Base-by-base conservation (phyloP, 1,140 invertebrate genomes). In the Papilio helenus region DNA sequence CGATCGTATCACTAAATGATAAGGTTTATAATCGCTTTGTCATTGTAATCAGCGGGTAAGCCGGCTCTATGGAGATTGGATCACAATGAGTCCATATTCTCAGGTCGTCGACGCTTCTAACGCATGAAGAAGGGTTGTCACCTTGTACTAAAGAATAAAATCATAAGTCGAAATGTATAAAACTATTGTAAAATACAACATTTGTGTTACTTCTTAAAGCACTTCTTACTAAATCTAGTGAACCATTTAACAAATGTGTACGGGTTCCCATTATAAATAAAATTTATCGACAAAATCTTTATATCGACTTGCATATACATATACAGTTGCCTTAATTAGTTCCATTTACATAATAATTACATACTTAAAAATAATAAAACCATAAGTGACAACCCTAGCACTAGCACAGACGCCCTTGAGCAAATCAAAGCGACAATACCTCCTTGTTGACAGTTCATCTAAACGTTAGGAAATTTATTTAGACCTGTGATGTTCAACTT, bases 21-120 rank as follows among this genome's bases (percentile, higher is more conserved):
- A 68, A 68, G 61, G 61, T 29, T 14, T 68, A 68, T 16, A 68
- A 29, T 68, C 12, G 26, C 26, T 68, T 68, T 29, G 72, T n/a
- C 16, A 46, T 51, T 29, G 18, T 68, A 68, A 68, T 68, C 26
- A 29, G 2, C 23, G 58, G 23, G 61, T 68, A 61, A 61, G 58
- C 58, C 10, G 1, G 58, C 58, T 61, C 61, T 34, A 34, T 68
- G 61, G 26, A 65, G 61, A 77, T 77, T 61, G 76, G 55, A 58
- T 61, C 51, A 77, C 76, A 77, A 77, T 77, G 76, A 77, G 55
- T 61, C 55, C 76, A 77, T 77, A 61, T 23, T 55, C 39, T 44
- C 34, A n/a, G 76, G 76, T 77, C 76, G 39, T 42, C 51, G 76
- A 76, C 74, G 74, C 34, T 58, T 76, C 74, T 58, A 76, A 61